Percentiles rank a stretch among this genome's conserved stretches.
Conservation (phyloP, 2,113 vertebrate species). For the Choloepus hoffmanni region DNA sequence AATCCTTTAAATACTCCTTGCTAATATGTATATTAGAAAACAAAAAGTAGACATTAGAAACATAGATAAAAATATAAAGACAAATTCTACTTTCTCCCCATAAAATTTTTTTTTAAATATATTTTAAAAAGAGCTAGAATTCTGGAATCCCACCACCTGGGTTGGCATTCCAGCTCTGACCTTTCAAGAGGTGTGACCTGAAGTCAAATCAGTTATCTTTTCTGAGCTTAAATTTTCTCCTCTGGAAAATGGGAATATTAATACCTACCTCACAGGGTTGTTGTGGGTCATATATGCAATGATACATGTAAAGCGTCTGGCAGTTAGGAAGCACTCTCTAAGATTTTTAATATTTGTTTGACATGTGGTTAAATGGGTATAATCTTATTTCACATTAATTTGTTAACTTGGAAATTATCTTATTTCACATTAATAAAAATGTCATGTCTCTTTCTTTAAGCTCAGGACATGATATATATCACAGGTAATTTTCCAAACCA, state of each 20-base stretch:
- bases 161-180: neutral
- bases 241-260: neutral
- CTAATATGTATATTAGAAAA: too few relatives aligned
- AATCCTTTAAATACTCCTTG: too few relatives aligned
- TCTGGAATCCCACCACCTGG: neutral
- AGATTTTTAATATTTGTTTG: neutral
- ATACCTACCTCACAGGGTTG: neutral
- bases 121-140: neutral
- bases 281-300: neutral
- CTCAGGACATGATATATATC: neutral
- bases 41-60: too few relatives aligned
- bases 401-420: neutral
- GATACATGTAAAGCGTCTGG: neutral
- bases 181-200: neutral
- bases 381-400: neutral
- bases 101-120: too few relatives aligned
- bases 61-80: too few relatives aligned
- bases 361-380: neutral
- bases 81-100: too few relatives aligned
- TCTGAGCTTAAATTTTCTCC: neutral
- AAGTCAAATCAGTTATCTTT: neutral
- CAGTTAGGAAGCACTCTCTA: neutral
- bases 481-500: conserved; percentile 46
- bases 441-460: neutral
- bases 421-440: neutral